phyloP scores from a whole-genome alignment of 2,797 vertebrate species.

The Pelochelys cantorii region DNA sequence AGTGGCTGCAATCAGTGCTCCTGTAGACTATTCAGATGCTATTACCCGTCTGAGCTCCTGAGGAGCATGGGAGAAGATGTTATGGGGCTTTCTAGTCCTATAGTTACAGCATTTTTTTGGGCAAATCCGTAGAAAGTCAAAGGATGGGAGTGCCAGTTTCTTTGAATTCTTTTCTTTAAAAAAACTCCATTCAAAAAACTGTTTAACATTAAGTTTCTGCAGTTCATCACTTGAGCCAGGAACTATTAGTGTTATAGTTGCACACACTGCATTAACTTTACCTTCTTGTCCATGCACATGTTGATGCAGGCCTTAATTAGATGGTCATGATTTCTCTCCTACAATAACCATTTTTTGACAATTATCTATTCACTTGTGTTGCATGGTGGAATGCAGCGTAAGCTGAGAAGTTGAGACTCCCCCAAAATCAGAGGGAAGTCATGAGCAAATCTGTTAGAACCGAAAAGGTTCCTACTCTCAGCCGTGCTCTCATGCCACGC shows the following conservation, averaged over 20 bases:
- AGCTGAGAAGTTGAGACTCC: background rate
- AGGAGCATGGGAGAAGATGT: background rate
- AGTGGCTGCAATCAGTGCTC: background rate
- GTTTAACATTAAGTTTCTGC: accelerated
- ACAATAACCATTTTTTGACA: background rate
- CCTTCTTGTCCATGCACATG: background rate
- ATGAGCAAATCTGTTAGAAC: background rate
- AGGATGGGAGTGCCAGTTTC: background rate
- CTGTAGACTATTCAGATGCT: background rate
- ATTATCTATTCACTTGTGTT: background rate
- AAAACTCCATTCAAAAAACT: background rate
- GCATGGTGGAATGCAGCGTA: background rate
- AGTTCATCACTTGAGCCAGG: background rate
- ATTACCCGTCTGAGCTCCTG: background rate
- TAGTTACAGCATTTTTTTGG: too few species aligned
- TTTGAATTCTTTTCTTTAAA: background rate
- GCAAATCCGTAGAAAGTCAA: background rate
- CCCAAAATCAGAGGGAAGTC: background rate
- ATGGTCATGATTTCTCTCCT: background rate
- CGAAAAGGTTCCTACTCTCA: background rate
- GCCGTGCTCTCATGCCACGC: background rate
- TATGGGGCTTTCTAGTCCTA: background rate
- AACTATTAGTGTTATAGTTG: background rate
- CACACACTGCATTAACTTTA: background rate
- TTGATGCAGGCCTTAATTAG: background rate